A percentile compares a stretch with the other conserved stretches of the same genome.
These are phyloP conservation scores for Eudyptes chrysolophus DNA, from an alignment of 2,113 vertebrate genomes.

Conservation along the genomic window DNA sequence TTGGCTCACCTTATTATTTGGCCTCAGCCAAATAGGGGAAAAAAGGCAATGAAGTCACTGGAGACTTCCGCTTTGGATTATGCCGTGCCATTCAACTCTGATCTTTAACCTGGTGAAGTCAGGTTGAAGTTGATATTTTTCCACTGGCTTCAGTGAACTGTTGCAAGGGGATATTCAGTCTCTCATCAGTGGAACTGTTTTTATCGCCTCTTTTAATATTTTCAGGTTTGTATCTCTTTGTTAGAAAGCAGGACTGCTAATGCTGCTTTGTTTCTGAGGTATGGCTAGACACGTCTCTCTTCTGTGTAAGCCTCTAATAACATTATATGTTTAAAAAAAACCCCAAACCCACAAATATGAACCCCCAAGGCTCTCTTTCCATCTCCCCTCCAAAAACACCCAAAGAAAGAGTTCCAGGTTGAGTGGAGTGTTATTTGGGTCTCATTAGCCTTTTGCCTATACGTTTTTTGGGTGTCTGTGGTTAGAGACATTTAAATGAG, in stretches of 20 bases:
- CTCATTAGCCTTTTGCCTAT: neutral
- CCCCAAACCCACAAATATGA: neutral
- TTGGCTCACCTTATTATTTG: neutral
- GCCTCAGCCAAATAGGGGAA: neutral
- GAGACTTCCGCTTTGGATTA: neutral
- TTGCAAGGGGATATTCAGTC: neutral
- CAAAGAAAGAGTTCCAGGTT: neutral
- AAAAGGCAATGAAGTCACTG: neutral
- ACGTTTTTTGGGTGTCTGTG: fast-evolving
- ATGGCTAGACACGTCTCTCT: neutral
- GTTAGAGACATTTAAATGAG: neutral
- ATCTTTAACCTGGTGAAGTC: neutral
- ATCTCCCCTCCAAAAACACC: neutral
- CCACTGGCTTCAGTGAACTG: neutral
- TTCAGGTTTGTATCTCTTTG: neutral
- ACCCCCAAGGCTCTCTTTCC: neutral
- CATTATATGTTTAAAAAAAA: neutral
- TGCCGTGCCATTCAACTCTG: neutral
- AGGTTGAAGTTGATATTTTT: neutral
- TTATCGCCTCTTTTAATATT: neutral
- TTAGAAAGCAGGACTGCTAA: neutral
- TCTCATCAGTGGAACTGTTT: neutral
- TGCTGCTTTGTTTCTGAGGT: neutral
- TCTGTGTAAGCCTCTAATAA: neutral
- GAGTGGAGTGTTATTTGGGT: neutral